phyloP scores from a whole-genome alignment of 2,797 vertebrate species.

The Enoplosus armatus region DNA sequence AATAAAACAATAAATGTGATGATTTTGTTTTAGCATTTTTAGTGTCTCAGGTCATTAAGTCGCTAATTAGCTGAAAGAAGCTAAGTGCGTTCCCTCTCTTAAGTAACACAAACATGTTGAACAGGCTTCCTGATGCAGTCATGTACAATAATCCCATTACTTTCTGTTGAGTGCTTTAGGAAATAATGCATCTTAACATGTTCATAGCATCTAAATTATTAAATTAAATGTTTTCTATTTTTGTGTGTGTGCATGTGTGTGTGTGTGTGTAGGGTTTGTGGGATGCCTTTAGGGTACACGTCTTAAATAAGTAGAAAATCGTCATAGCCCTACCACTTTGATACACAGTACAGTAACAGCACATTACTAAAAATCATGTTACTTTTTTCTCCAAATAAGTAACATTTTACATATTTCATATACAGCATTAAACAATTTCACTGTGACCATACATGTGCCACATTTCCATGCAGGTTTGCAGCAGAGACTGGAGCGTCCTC shows the following conservation, averaged over 20 bases:
- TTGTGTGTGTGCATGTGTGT: neutral
- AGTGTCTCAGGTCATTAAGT: slow-evolving; percentile 53
- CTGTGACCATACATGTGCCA: neutral
- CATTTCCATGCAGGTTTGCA: neutral
- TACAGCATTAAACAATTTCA: neutral
- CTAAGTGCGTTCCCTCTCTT: slow-evolving; percentile 28
- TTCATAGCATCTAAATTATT: slow-evolving; percentile 62
- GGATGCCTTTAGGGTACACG: slow-evolving; percentile 33
- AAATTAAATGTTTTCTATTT: too few relatives aligned
- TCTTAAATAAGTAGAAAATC: slow-evolving; percentile 14
- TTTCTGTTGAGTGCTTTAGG: slow-evolving; percentile 48
- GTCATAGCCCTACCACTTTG: neutral
- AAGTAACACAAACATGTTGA: slow-evolving; percentile 60
- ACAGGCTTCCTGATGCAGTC: slow-evolving; percentile 51
- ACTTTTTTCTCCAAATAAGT: neutral
- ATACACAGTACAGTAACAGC: too few relatives aligned
- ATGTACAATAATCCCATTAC: slow-evolving; percentile 63
- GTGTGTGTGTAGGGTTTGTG: neutral
- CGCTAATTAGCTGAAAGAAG: slow-evolving; percentile 54
- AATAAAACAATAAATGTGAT: slow-evolving; percentile 42
- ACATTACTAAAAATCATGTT: neutral
- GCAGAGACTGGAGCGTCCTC: neutral
- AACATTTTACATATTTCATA: neutral
- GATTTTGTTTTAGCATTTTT: slow-evolving; percentile 39
- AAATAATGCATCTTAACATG: slow-evolving; percentile 65